Evolutionary conservation across 2,888 invertebrate genomes (phyloP), one percentile per base, ranked within the genome.

Genomic region (Philhelius pedissequus): DNA sequence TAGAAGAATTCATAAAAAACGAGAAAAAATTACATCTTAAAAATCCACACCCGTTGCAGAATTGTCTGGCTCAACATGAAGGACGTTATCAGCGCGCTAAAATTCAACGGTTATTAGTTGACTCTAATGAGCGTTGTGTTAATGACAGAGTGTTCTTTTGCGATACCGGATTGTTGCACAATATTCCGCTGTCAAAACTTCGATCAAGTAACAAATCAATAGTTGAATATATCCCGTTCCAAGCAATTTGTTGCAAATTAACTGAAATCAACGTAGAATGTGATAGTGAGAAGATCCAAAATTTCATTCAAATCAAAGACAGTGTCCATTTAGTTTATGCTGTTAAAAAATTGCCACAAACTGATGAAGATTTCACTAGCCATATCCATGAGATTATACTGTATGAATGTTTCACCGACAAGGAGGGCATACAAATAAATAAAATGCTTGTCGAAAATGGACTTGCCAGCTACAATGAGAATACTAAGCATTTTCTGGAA

Each of bases 211-310:
- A 20, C 32, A 62, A 68, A 32, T 27, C 15, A 2, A 22, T 84
- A 8, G 56, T 45, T 8, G 75, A 86, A 32, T 88, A 86, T 71
- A 87, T 86, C 22, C 89, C 89, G 6, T 89, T 87, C 60, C 88
- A 88, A 79, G 87, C 88, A 0, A 71, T 89, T 32, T 87, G 87
- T 25, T 88, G 88, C 48, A 87, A 86, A 25, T 52, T 89, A 15
- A 87, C 86, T 7, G 89, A 88, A 11, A 69, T 89, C 4, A 76
- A 78, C n/a, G 77, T 86, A 38, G 86, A 87, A n/a, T 18, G 11
- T 22, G 60, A 43, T 9, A 38, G 52, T 2, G 60, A 68, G 2
- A 48, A 84, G 7, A 20, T 84, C 25, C 20, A 71, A 27, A 71
- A 50, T 2, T 13, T 60, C 4, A 27, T 80, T 5, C 48, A 75